Evolutionary conservation across 1,140 invertebrate species (phyloP).

Genomic region (Drosophila sproati): DNA sequence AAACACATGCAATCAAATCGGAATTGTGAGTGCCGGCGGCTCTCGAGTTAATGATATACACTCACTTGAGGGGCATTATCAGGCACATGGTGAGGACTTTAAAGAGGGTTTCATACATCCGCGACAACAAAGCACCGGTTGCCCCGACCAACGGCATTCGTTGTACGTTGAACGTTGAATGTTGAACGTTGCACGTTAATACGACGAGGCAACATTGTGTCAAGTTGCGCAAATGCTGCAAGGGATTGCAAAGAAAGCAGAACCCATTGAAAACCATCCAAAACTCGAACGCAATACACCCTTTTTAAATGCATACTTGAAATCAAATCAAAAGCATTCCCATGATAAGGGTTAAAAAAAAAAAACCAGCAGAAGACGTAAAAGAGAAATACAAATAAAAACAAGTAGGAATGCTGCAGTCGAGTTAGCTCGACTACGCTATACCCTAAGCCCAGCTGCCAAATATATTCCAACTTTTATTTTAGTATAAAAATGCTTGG

Average conservation of each 20-base stretch:
- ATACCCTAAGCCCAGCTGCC: too few species aligned
- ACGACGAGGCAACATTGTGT: slow-evolving; percentile 69
- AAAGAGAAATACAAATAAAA: slow-evolving; percentile 26
- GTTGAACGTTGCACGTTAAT: slow-evolving; percentile 16
- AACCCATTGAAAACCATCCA: slow-evolving; percentile 45
- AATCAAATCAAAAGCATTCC: slow-evolving; percentile 55
- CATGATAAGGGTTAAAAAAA: slow-evolving; percentile 58
- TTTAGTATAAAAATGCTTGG: too few species aligned
- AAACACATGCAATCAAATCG: slow-evolving; percentile 70
- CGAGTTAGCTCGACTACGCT: too few species aligned
- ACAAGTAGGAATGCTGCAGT: too few species aligned
- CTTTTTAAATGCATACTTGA: slow-evolving; percentile 57
- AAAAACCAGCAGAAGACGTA: slow-evolving; percentile 8
- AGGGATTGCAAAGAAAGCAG: slow-evolving; percentile 62
- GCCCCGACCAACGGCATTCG: slow-evolving; percentile 5
- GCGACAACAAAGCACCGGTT: slow-evolving; percentile 25
- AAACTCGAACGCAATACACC: slow-evolving; percentile 46
- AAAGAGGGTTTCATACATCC: slow-evolving; percentile 47
- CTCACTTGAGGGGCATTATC: slow-evolving; percentile 70
- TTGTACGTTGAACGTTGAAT: not conserved
- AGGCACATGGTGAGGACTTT: slow-evolving; percentile 49
- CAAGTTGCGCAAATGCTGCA: slow-evolving; percentile 57
- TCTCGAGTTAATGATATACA: slow-evolving; percentile 80
- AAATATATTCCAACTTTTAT: too few species aligned
- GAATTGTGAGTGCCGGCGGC: slow-evolving; percentile 59